These are phyloP conservation scores for Cyprinus carpio DNA, from an alignment of 2,113 vertebrate species.

Conservation along the genomic window DNA sequence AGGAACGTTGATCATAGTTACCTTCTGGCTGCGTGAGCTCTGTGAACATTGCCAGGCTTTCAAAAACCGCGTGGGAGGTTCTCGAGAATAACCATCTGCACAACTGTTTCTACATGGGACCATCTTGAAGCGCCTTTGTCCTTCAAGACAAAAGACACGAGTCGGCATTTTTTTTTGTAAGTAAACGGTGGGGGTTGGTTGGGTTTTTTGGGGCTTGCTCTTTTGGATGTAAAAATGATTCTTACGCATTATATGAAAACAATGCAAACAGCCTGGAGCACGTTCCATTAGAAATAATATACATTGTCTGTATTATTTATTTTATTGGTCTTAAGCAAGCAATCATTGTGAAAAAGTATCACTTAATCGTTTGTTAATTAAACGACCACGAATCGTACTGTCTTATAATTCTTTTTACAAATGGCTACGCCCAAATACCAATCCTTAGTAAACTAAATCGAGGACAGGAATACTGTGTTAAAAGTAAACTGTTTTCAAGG, in stretches of 20 bases:
- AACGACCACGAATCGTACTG: neutral
- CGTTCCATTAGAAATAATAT: neutral
- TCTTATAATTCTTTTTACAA: neutral
- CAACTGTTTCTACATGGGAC: constrained; percentile 86
- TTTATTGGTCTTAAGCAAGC: neutral
- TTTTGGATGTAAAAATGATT: too few relatives aligned
- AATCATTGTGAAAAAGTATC: neutral
- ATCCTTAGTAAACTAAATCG: neutral
- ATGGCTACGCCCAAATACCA: neutral
- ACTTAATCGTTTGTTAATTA: neutral
- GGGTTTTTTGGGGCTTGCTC: too few relatives aligned
- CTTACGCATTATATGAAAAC: neutral
- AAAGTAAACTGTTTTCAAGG: neutral
- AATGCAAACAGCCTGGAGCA: too few relatives aligned
- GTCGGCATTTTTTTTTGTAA: neutral
- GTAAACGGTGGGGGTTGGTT: too few relatives aligned
- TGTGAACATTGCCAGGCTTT: neutral
- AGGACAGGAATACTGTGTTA: neutral
- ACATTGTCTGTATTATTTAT: too few relatives aligned
- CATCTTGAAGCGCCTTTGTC: constrained; percentile 71
- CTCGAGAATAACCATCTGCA: constrained; percentile 79
- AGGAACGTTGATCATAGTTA: neutral
- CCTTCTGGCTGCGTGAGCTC: constrained; percentile 59
- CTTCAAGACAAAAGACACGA: constrained; percentile 56
- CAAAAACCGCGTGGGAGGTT: constrained; percentile 52